Conservation (phyloP, 2,888 invertebrate genomes). For the Drosophila mettleri region DNA sequence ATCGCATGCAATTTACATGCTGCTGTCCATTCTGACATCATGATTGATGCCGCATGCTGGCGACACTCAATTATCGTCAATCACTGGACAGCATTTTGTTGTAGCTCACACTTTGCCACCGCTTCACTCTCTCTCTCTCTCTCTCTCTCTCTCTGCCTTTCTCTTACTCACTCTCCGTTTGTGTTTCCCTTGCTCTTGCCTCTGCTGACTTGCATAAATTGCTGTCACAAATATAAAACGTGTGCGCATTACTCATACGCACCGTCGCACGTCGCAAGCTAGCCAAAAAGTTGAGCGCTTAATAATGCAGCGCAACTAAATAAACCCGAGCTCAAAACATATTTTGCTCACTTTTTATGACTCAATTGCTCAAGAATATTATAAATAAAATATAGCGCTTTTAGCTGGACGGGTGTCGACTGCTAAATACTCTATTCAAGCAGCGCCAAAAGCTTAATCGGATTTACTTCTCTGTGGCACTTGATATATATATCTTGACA, state of each 20-base stretch:
- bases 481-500: no score
- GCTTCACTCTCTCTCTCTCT: neutral
- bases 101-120: neutral
- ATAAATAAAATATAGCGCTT: neutral
- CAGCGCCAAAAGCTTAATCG: neutral
- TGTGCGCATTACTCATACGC: conserved; percentile 71
- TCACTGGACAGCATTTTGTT: conserved; percentile 53
- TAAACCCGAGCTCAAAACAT: conserved; percentile 8
- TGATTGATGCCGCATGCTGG: conserved; percentile 74
- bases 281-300: conserved; percentile 25
- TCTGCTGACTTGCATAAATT: conserved; percentile 48
- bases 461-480: no score
- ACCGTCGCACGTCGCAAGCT: conserved; percentile 28
- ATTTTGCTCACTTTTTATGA: conserved; percentile 44
- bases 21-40: conserved; percentile 73
- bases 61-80: conserved; percentile 80
- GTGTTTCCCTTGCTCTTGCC: neutral
- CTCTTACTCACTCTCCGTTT: neutral
- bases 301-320: conserved; percentile 46
- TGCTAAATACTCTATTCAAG: neutral
- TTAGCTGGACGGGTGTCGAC: neutral
- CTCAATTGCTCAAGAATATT: conserved; percentile 36
- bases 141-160: neutral
- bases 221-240: conserved; percentile 40
- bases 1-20: conserved; percentile 75